phyloP scores from a whole-genome alignment of 1,140 invertebrate species.

The Campoletis sonorensis region DNA sequence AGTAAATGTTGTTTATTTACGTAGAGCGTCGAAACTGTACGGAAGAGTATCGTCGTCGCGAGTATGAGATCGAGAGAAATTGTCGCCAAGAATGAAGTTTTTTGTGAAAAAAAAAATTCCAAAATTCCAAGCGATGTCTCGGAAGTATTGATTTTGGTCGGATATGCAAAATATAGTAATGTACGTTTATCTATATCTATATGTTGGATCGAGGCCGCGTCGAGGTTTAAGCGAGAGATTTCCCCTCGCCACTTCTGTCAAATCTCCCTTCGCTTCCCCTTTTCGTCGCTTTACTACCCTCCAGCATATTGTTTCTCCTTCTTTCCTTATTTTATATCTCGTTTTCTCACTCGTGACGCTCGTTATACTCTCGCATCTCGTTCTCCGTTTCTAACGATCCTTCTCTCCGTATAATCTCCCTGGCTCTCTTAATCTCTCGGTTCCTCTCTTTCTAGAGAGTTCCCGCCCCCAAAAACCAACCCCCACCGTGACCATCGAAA shows the following conservation, averaged over 20 bases:
- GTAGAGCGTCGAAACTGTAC: not conserved
- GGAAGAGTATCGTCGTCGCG: too few relatives aligned
- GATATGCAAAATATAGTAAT: not conserved
- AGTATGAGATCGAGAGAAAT: too few relatives aligned
- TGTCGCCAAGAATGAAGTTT: too few relatives aligned
- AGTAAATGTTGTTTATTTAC: not conserved
- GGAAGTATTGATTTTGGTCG: not conserved
- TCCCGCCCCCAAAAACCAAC: too few relatives aligned
- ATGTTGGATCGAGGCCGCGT: not conserved
- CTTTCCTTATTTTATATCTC: not conserved
- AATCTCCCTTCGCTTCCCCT: not conserved
- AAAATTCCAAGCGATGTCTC: too few relatives aligned
- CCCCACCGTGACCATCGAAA: not conserved
- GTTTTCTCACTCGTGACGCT: not conserved
- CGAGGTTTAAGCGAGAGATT: not conserved
- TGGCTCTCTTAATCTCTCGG: too few relatives aligned
- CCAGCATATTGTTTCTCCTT: not conserved
- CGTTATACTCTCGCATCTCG: too few relatives aligned
- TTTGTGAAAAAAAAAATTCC: too few relatives aligned
- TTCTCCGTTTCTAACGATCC: not conserved
- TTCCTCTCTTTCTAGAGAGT: too few relatives aligned
- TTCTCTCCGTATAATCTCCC: too few relatives aligned
- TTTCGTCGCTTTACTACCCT: not conserved
- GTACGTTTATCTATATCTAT: too few relatives aligned
- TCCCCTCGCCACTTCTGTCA: slow-evolving; percentile 1